Percentiles rank a stretch among this genome's conserved stretches.
Evolutionary conservation across 2,888 invertebrate genomes (phyloP).

Genomic region (Melipona bicolor): DNA sequence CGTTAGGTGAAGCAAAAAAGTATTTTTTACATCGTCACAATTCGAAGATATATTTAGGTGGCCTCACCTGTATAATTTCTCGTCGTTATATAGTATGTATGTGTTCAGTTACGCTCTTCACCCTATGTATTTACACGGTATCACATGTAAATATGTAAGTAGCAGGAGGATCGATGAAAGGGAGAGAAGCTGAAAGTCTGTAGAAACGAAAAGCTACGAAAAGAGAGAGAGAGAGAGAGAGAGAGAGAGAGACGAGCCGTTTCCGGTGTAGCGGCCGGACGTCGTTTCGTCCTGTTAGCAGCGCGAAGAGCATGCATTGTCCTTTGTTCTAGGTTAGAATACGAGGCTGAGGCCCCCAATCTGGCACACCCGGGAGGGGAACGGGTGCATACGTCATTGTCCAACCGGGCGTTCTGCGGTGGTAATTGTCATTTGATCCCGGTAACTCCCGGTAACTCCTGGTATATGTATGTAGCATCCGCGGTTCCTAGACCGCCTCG

Average conservation of each 20-base stretch:
- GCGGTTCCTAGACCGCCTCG: slow-evolving; percentile 64
- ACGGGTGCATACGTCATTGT: slow-evolving; percentile 79
- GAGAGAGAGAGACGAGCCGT: neutral
- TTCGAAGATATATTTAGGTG: too few species aligned
- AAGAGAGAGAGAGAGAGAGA: too few species aligned
- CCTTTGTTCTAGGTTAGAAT: slow-evolving; percentile 74
- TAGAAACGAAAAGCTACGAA: neutral
- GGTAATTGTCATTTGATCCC: slow-evolving; percentile 82
- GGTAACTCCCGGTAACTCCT: slow-evolving; percentile 66
- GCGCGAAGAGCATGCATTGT: slow-evolving; percentile 68
- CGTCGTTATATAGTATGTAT: too few species aligned
- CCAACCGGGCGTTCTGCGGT: slow-evolving; percentile 76
- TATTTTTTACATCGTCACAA: too few species aligned
- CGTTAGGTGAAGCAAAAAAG: too few species aligned
- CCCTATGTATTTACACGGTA: too few species aligned
- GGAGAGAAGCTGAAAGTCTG: neutral
- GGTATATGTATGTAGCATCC: slow-evolving; percentile 64
- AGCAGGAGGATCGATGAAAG: neutral
- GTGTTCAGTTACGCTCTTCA: too few species aligned
- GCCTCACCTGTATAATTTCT: too few species aligned
- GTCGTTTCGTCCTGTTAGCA: slow-evolving; percentile 51
- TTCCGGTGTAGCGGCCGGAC: slow-evolving; percentile 10
- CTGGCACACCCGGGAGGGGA: slow-evolving; percentile 48
- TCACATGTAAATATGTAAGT: neutral
- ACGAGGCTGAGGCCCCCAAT: slow-evolving; percentile 65